phyloP scores from a whole-genome alignment of 2,113 vertebrate genomes.

The Sinocyclocheilus maitianheensis region DNA sequence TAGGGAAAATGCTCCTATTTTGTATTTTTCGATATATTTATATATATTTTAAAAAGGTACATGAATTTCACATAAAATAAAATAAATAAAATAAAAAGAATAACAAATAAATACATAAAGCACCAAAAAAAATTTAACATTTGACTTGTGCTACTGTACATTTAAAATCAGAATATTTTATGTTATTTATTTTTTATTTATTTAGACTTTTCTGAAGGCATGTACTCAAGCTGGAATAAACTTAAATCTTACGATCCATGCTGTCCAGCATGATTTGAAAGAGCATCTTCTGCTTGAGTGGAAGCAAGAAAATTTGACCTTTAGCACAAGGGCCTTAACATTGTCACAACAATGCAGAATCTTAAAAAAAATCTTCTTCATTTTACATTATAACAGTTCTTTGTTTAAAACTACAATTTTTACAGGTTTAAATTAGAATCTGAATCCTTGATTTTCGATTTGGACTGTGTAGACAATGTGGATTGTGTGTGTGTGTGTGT shows the following conservation, averaged over 20 bases:
- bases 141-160: neutral
- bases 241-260: neutral
- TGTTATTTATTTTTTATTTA: neutral
- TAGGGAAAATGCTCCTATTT: neutral
- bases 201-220: neutral
- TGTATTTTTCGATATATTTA: neutral
- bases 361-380: neutral
- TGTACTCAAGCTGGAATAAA: neutral
- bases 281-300: slow-evolving; percentile 11
- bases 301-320: neutral
- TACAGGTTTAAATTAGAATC: neutral
- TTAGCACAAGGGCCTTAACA: slow-evolving; percentile 2
- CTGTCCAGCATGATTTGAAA: neutral
- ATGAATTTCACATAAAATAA: neutral
- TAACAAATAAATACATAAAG: neutral
- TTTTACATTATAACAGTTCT: neutral
- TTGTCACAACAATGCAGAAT: neutral
- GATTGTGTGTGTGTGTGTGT: slow-evolving; percentile 2
- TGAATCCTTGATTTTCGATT: neutral
- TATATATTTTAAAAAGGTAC: neutral
- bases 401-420: neutral
- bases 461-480: neutral
- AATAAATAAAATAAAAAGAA: neutral
- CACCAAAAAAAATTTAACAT: too few species aligned
- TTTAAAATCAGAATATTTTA: neutral